phyloP scores from a whole-genome alignment of 1,140 invertebrate genomes.

The Melitaea cinxia region DNA sequence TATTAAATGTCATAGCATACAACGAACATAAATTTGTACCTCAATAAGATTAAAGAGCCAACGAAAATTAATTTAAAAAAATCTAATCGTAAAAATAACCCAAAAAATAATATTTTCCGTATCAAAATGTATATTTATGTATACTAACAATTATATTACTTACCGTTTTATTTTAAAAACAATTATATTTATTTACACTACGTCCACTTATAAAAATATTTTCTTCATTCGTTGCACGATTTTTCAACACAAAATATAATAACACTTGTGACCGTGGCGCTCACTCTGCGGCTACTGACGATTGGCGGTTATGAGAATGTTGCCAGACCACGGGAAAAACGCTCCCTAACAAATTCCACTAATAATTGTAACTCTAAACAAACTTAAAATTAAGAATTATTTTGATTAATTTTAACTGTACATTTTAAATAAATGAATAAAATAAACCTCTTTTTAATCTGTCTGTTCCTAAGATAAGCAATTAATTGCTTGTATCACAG shows the following conservation, averaged over 20 bases:
- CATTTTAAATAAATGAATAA: no score
- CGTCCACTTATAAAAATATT: not conserved
- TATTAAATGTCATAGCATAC: no score
- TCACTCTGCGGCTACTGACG: constrained; percentile 22
- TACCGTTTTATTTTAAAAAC: constrained; percentile 7
- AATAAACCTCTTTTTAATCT: no score
- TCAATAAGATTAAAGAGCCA: no score
- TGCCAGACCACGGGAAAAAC: constrained; percentile 1
- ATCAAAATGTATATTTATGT: not conserved
- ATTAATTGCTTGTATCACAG: no score
- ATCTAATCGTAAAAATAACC: no score
- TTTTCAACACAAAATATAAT: not conserved
- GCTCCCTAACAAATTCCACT: not conserved
- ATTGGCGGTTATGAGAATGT: constrained; percentile 5
- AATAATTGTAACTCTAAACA: no score
- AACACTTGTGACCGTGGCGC: constrained; percentile 11
- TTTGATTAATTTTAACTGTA: no score
- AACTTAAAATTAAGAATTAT: not conserved
- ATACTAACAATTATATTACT: not conserved
- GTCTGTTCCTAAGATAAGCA: no score
- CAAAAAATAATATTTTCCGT: not conserved
- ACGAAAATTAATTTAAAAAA: no score
- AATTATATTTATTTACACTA: not conserved
- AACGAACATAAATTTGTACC: no score
- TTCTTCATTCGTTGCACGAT: not conserved